Base-by-base conservation (phyloP, 2,888 invertebrate genomes). In the Tineola bisselliella region DNA sequence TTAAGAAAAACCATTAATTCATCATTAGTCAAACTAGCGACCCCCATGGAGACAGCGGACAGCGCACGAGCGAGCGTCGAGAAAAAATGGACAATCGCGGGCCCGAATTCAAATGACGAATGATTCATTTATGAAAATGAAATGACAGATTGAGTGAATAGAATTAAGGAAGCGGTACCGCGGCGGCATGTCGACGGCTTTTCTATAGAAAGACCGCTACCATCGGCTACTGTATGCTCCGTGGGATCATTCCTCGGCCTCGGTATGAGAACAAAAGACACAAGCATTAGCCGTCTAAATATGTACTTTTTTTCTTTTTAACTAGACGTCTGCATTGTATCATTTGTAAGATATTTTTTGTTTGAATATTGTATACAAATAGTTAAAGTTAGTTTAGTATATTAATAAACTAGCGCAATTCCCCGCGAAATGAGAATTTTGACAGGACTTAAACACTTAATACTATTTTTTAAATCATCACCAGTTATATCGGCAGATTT, bases 101-200 rank as follows among this genome's bases (percentile, higher is more conserved):
- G 68, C 69, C 74, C 77, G 76, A 79, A 84, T 84, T 80, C 84
- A 81, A 84, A 86, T 82, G 83, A 82, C 81, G 82, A 84, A 86
- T 81, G 79, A 83, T 84, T 84, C 83, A 79, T 86, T 84, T 86
- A 82, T 81, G 82, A 84, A 84, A 86, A 84, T 81, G 80, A 79
- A 86, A 87, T 82, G 84, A 86, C 86, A 81, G 83, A 83, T 81
- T 84, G 81, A 80, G 44, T 60, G 60, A 58, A 58, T 60, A 44
- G 48, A 44, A 19, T 54, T 38, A 60, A 60, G 60, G 48, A 44
- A 44, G 48, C 60, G n/a, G 18, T 60, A 44, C 48, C 52, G 60
- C 59, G 13, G 56, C 56, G 54, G 54, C 25, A 54, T 54, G 5
- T 25, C 33, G 31, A 58, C 56, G 10, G 25, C 13, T 31, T 58